These are phyloP conservation scores for Galendromus occidentalis DNA, from an alignment of 1,140 invertebrate genomes.

Conservation along the genomic window DNA sequence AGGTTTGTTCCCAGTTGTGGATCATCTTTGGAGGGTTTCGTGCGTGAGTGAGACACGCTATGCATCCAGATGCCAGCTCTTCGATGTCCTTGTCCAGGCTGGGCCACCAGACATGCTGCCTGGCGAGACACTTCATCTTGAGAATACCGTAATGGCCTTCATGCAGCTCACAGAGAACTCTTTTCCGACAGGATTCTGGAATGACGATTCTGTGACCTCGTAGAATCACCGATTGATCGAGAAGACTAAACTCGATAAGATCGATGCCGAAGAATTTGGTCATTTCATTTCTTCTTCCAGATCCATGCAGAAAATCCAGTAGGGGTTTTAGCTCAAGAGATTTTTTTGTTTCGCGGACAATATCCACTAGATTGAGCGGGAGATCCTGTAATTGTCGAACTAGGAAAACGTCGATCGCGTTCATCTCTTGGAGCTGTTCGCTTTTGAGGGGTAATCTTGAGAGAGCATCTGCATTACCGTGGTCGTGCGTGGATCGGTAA, in stretches of 20 bases:
- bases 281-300: not conserved
- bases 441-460: too few species aligned
- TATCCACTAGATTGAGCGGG: not conserved
- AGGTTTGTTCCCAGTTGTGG: too few species aligned
- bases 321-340: constrained; percentile 1
- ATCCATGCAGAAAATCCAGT: not conserved
- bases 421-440: too few species aligned
- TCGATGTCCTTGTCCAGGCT: constrained; percentile 23
- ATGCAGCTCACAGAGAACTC: constrained; percentile 22
- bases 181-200: constrained; percentile 15
- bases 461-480: constrained; percentile 21
- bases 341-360: not conserved
- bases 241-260: not conserved
- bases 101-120: constrained; percentile 24
- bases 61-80: not conserved
- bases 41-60: too few species aligned
- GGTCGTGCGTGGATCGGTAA: constrained; percentile 20
- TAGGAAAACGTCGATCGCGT: too few species aligned
- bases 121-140: constrained; percentile 24
- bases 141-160: constrained; percentile 21
- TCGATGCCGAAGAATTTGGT: not conserved
- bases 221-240: not conserved
- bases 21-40: too few species aligned
- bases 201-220: constrained; percentile 18
- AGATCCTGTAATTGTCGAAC: too few species aligned